A percentile compares a stretch with the other conserved stretches of the same genome.
These are phyloP conservation scores for Enteromius fasciolatus DNA, from an alignment of 2,797 vertebrate genomes.

Conservation along the genomic window DNA sequence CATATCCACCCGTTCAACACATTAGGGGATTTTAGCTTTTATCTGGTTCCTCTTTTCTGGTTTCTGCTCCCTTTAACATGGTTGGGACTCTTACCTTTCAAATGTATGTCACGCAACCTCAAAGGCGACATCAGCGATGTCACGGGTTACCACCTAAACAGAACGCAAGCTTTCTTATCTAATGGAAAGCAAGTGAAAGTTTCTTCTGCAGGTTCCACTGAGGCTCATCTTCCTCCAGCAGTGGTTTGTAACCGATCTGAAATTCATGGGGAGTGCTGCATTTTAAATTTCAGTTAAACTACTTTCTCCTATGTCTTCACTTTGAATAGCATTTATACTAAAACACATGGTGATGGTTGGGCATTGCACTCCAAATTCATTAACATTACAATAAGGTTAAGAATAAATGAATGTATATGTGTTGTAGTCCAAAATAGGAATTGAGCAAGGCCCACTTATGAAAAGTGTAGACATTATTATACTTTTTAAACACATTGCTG, in stretches of 20 bases:
- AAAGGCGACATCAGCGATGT: conserved; percentile 9
- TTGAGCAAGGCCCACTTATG: background rate
- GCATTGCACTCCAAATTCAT: background rate
- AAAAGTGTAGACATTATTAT: background rate
- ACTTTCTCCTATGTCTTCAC: background rate
- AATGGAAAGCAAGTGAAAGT: conserved; percentile 10
- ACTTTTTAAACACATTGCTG: background rate
- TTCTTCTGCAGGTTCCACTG: conserved; percentile 7
- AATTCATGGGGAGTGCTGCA: background rate
- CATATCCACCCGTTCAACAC: background rate
- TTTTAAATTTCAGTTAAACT: background rate
- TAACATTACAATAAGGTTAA: background rate
- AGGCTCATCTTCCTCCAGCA: conserved; percentile 9
- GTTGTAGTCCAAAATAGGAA: background rate
- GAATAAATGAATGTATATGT: background rate
- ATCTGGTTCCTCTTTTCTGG: conserved; percentile 28
- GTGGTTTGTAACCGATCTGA: background rate
- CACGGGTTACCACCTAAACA: conserved; percentile 6
- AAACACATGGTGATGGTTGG: background rate
- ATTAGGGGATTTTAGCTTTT: conserved; percentile 40
- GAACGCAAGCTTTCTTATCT: conserved; percentile 27
- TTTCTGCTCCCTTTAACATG: conserved; percentile 39
- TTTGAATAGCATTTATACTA: background rate
- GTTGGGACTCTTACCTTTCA: conserved; percentile 29
- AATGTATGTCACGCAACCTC: conserved; percentile 47